Conservation (phyloP, 2,797 vertebrate genomes). For the Dendrocincla fuliginosa region DNA sequence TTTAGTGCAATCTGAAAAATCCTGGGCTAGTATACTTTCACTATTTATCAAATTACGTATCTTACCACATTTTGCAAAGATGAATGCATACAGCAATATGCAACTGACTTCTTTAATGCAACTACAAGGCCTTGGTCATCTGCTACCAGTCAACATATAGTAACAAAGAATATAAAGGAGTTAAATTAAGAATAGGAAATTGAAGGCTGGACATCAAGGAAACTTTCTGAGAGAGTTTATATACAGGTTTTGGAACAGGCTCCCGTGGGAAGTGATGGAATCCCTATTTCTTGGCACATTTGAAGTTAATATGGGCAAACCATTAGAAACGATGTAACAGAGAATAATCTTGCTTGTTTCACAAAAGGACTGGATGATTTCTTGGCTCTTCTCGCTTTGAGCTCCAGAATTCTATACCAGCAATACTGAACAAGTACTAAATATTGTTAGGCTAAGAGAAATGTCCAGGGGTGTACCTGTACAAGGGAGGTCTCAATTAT, state of each 20-base stretch:
- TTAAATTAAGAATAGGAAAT: conserved; percentile 36
- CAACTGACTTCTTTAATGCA: not conserved
- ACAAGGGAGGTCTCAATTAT: not conserved
- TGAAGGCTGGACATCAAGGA: conserved; percentile 9
- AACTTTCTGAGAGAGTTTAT: conserved; percentile 21
- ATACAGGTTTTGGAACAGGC: not conserved
- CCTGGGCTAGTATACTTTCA: not conserved
- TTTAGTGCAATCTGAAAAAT: not conserved
- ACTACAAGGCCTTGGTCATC: not conserved
- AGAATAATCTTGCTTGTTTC: not conserved
- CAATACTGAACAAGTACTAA: not conserved
- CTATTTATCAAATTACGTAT: not conserved
- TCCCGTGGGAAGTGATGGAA: not conserved
- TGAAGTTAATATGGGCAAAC: not conserved
- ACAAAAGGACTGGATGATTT: not conserved
- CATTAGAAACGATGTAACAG: not conserved
- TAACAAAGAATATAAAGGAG: not conserved
- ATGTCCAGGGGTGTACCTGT: not conserved
- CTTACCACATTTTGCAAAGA: not conserved
- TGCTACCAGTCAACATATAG: not conserved
- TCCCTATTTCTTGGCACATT: not conserved
- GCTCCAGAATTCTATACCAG: not conserved
- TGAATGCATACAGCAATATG: not conserved
- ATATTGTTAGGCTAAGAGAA: not conserved
- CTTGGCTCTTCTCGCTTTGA: not conserved